Percentiles rank a stretch among this genome's conserved stretches.
These are phyloP conservation scores for Anolis sagrei DNA, from an alignment of 2,113 vertebrate species.

Conservation along the genomic window DNA sequence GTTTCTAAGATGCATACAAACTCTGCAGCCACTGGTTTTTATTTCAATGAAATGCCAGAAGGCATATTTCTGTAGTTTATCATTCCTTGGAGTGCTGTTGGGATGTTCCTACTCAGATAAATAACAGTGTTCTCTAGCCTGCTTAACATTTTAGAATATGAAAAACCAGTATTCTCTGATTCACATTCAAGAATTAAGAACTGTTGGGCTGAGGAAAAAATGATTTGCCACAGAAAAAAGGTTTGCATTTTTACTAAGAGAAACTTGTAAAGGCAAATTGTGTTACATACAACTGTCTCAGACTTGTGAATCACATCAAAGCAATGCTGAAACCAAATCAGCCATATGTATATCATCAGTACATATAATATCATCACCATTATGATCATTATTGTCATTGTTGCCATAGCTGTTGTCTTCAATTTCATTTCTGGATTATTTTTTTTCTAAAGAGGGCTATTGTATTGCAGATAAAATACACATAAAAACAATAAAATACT, in stretches of 20 bases:
- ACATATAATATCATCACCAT: too few species aligned
- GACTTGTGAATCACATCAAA: background rate
- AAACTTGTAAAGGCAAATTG: background rate
- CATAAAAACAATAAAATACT: too few species aligned
- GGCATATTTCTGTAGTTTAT: background rate
- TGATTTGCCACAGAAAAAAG: background rate
- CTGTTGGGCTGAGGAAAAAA: background rate
- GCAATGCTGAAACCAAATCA: too few species aligned
- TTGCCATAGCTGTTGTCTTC: too few species aligned
- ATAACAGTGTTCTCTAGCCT: background rate
- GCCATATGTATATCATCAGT: too few species aligned
- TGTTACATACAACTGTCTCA: background rate
- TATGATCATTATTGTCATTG: background rate
- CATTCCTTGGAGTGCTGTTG: conserved; percentile 1
- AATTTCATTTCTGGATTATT: too few species aligned
- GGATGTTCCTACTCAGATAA: background rate
- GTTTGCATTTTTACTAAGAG: too few species aligned
- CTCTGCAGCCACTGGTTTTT: background rate
- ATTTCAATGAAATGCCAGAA: conserved; percentile 1
- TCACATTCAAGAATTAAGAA: background rate
- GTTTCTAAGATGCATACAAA: background rate
- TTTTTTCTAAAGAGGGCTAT: too few species aligned
- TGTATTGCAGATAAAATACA: too few species aligned
- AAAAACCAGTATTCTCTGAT: background rate
- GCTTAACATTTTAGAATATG: background rate